Evolutionary conservation across 2,113 vertebrate species (phyloP).

Genomic region (Hypomesus transpacificus): DNA sequence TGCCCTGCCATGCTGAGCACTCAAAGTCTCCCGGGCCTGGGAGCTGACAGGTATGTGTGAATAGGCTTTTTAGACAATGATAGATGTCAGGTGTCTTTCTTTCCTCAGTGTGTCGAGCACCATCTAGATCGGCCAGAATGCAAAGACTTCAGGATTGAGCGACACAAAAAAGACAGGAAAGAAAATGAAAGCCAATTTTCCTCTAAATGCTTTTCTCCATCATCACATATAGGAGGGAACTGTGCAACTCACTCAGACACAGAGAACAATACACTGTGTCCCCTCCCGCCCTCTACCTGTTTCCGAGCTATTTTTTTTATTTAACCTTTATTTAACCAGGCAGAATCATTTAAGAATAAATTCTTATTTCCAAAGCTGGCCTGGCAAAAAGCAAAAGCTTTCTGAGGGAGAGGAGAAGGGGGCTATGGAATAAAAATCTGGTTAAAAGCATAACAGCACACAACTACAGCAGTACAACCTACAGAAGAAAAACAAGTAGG

Average conservation of each 20-base stretch:
- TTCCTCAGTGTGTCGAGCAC: background rate
- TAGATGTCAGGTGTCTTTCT: background rate
- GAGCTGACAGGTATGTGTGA: background rate
- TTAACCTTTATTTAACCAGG: too few species aligned
- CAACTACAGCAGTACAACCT: too few species aligned
- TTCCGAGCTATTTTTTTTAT: too few species aligned
- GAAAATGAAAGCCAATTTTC: background rate
- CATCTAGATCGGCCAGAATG: background rate
- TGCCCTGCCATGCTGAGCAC: background rate
- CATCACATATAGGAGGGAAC: slow-evolving; percentile 7
- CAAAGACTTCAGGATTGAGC: background rate
- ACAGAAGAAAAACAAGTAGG: too few species aligned
- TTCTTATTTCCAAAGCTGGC: too few species aligned
- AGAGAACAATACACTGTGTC: background rate
- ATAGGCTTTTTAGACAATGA: background rate
- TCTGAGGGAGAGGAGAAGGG: too few species aligned
- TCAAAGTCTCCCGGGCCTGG: background rate
- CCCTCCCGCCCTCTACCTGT: background rate
- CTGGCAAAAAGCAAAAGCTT: too few species aligned
- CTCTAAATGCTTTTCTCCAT: slow-evolving; percentile 11
- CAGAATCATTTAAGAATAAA: too few species aligned
- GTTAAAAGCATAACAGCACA: too few species aligned
- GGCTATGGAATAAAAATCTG: too few species aligned
- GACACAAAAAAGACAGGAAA: background rate
- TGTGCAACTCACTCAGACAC: background rate